Evolutionary conservation across 2,888 invertebrate genomes (phyloP).

Genomic region (Catotricha subobsoleta): DNA sequence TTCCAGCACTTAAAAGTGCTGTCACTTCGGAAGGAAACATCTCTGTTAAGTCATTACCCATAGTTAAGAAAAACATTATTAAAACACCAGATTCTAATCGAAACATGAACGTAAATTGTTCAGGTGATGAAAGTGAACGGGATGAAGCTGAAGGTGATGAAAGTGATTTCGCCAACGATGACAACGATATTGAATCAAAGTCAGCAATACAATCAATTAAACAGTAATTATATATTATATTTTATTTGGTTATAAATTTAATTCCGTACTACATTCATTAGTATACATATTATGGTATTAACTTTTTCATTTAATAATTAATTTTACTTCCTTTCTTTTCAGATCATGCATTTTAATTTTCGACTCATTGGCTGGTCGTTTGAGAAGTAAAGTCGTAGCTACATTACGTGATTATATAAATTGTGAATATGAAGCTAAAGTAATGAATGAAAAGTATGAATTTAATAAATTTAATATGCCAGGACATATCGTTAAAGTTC

Average conservation of each 20-base stretch:
- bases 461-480: conserved; percentile 73
- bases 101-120: conserved; percentile 41
- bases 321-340: conserved; percentile 21
- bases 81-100: conserved; percentile 34
- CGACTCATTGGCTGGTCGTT: conserved; percentile 68
- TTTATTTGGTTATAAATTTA: no score
- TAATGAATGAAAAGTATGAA: conserved; percentile 35
- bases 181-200: conserved; percentile 23
- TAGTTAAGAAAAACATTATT: conserved; percentile 43
- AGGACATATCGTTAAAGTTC: conserved; percentile 76
- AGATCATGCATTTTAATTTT: conserved; percentile 90
- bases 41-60: conserved; percentile 34
- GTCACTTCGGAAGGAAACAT: conserved; percentile 47
- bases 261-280: no score
- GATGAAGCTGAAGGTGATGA: conserved; percentile 69
- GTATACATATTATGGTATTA: conserved; percentile 9
- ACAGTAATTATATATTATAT: no score
- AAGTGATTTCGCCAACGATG: conserved; percentile 42
- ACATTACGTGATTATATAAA: conserved; percentile 81
- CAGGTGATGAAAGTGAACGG: conserved; percentile 53
- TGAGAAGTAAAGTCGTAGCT: conserved; percentile 66
- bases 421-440: conserved; percentile 64
- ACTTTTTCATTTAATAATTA: conserved; percentile 11
- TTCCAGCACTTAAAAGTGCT: conserved; percentile 62
- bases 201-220: conserved; percentile 5